These are phyloP conservation scores for Dallia pectoralis DNA, from an alignment of 2,797 vertebrate species.

Conservation along the genomic window DNA sequence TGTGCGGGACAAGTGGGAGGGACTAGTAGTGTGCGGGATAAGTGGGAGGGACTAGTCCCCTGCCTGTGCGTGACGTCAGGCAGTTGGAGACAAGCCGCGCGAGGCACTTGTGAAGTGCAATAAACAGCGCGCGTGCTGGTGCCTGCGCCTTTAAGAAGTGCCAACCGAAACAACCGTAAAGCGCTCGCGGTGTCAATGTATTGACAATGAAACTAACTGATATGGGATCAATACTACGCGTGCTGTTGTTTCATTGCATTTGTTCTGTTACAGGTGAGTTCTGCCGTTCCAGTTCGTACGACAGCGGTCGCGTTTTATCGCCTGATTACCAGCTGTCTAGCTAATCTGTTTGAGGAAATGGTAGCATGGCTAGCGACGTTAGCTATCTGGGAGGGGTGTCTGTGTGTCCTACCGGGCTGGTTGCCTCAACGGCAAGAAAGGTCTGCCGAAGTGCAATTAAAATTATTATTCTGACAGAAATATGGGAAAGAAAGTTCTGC, in stretches of 20 bases:
- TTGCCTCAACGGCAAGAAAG: background rate
- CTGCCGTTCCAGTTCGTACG: background rate
- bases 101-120: slow-evolving; percentile 25
- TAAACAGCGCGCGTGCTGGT: slow-evolving; percentile 22
- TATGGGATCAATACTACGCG: slow-evolving; percentile 23
- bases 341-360: slow-evolving; percentile 14
- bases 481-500: too few relatives aligned
- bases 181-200: slow-evolving; percentile 26
- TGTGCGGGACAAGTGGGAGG: background rate
- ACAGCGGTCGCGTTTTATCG: slow-evolving; percentile 6
- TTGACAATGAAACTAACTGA: slow-evolving; percentile 34
- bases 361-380: background rate
- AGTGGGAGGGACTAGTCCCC: background rate
- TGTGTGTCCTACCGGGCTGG: background rate
- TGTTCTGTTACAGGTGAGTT: slow-evolving; percentile 15
- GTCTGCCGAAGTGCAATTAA: background rate
- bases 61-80: slow-evolving; percentile 37
- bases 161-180: slow-evolving; percentile 28
- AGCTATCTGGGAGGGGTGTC: slow-evolving; percentile 1
- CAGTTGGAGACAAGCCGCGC: slow-evolving; percentile 27
- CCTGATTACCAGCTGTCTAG: background rate
- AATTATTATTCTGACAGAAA: too few relatives aligned
- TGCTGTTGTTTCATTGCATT: slow-evolving; percentile 27
- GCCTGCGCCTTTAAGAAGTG: slow-evolving; percentile 36
- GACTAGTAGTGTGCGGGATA: too few relatives aligned